These are phyloP conservation scores for Actinopyga echinites DNA, from an alignment of 53 echinoderm and acorn worm species.

Conservation along the genomic window DNA sequence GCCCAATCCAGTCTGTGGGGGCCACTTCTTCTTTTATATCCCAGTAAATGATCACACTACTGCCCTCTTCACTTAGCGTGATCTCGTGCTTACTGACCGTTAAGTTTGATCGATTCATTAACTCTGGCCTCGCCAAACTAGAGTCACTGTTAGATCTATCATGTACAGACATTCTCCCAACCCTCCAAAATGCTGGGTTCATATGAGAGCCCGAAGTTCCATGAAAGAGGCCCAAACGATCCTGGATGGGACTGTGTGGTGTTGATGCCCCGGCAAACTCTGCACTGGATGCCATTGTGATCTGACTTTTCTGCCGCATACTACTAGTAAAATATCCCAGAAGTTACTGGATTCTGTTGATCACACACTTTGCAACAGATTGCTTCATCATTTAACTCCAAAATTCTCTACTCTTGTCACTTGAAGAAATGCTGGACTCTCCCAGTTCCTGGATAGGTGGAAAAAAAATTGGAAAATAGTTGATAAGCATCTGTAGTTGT, in stretches of 20 bases:
- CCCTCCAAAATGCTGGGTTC: conserved; percentile 68
- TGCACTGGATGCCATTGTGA: conserved; percentile 55
- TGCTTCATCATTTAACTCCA: too few relatives aligned
- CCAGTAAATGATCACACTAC: conserved; percentile 76
- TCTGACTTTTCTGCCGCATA: conserved; percentile 58
- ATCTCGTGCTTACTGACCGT: conserved; percentile 82
- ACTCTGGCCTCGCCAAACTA: conserved; percentile 82
- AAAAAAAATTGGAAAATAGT: too few relatives aligned
- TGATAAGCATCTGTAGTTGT: too few relatives aligned
- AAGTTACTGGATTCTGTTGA: too few relatives aligned
- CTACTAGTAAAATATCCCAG: conserved; percentile 16
- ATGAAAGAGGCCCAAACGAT: conserved; percentile 78
- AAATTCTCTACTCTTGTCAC: too few relatives aligned
- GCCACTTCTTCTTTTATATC: conserved; percentile 86
- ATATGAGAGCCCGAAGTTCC: background rate
- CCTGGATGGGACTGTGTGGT: conserved; percentile 51
- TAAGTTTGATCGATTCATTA: conserved; percentile 77
- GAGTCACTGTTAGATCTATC: conserved; percentile 95
- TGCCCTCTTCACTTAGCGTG: conserved; percentile 72
- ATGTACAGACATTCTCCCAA: conserved; percentile 83
- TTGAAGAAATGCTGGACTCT: too few relatives aligned
- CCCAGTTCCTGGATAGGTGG: too few relatives aligned
- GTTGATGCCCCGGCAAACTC: conserved; percentile 23
- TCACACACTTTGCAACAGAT: too few relatives aligned
- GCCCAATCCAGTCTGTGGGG: conserved; percentile 90